phyloP scores from a whole-genome alignment of 1,140 invertebrate genomes.

The Whitmania pigra region DNA sequence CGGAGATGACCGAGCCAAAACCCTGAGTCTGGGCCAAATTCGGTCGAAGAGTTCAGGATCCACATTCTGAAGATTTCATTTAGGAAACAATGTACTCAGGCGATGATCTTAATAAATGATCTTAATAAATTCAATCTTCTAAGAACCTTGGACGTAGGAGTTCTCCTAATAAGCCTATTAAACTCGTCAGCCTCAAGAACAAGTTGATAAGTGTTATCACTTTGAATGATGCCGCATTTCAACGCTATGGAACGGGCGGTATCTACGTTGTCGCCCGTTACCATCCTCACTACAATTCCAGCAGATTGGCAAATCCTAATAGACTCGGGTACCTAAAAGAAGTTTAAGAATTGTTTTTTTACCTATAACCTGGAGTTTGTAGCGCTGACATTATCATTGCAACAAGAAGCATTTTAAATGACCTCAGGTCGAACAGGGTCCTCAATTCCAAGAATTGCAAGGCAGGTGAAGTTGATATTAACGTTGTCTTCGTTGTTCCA shows the following conservation, averaged over 20 bases:
- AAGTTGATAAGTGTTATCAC: constrained; percentile 60
- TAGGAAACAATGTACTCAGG: no score
- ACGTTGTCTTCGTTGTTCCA: constrained; percentile 89
- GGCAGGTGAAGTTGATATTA: constrained; percentile 81
- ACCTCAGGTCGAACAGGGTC: constrained; percentile 92
- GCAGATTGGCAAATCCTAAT: constrained; percentile 88
- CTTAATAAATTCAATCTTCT: no score
- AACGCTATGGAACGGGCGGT: background rate
- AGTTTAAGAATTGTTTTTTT: no score
- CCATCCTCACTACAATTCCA: constrained; percentile 98
- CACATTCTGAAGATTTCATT: constrained; percentile 40
- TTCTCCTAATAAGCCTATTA: constrained; percentile 73
- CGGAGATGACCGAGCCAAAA: constrained; percentile 89
- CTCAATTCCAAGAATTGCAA: constrained; percentile 95
- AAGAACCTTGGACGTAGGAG: no score
- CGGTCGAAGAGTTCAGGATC: background rate
- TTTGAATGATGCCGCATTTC: constrained; percentile 62
- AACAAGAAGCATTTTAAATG: constrained; percentile 17
- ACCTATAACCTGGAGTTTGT: no score
- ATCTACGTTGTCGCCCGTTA: constrained; percentile 70
- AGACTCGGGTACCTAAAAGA: constrained; percentile 67
- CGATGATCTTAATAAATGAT: no score
- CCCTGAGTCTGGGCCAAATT: constrained; percentile 44
- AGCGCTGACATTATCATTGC: no score
- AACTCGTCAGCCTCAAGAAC: constrained; percentile 97